phyloP scores from a whole-genome alignment of 1,140 invertebrate species.

The Brachystomella parvula region DNA sequence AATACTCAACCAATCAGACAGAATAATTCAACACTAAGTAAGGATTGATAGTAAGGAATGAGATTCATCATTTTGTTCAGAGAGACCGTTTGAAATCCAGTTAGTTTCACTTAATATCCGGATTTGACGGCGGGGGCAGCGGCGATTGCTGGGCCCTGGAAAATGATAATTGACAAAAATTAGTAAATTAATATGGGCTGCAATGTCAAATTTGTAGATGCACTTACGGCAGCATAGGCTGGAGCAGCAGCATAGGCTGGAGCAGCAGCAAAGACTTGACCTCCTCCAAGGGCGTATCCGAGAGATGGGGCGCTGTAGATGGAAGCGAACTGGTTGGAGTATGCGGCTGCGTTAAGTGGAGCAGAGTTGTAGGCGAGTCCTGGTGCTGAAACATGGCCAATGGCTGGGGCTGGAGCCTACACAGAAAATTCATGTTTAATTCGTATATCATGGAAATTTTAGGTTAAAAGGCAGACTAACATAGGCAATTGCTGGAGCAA shows the following conservation, averaged over 20 bases:
- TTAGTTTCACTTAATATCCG: neutral
- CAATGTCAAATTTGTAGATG: too few relatives aligned
- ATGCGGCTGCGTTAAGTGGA: neutral
- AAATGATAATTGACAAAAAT: too few relatives aligned
- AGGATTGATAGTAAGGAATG: constrained; percentile 9
- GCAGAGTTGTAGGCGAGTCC: constrained; percentile 14
- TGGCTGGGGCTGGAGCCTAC: neutral
- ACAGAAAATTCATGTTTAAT: neutral
- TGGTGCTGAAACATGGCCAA: neutral
- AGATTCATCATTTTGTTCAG: neutral
- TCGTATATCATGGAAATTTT: neutral
- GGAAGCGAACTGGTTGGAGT: neutral
- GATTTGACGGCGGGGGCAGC: too few relatives aligned
- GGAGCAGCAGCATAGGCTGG: neutral
- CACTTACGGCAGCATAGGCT: neutral
- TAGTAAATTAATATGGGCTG: too few relatives aligned
- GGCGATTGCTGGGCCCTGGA: too few relatives aligned
- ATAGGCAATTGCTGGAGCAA: constrained; percentile 19
- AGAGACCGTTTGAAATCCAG: too few relatives aligned
- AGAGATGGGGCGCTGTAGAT: constrained; percentile 12
- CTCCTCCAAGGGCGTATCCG: constrained; percentile 26
- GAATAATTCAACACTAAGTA: neutral
- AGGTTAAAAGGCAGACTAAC: too few relatives aligned
- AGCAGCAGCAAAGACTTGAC: neutral
- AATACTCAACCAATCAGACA: neutral